These are phyloP conservation scores for Calliopsis andreniformis DNA, from an alignment of 1,140 invertebrate species.

Conservation along the genomic window DNA sequence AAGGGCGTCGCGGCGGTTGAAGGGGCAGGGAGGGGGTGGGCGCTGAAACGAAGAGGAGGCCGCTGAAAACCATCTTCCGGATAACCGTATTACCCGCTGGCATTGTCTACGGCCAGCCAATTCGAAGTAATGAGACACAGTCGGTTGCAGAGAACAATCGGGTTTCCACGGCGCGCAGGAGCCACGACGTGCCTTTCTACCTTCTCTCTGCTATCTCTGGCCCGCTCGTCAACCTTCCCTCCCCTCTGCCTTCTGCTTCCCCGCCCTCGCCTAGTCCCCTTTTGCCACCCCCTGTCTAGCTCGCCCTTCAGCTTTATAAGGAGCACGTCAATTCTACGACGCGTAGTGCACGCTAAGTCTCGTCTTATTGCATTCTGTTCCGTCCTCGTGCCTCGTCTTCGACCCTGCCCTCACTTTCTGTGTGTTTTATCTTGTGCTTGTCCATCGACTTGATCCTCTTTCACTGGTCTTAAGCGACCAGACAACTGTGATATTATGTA, in stretches of 20 bases:
- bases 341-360: constrained; percentile 61
- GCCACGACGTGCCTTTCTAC: constrained; percentile 65
- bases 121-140: constrained; percentile 80
- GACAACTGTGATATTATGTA: constrained; percentile 17
- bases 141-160: constrained; percentile 78
- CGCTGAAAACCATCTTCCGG: constrained; percentile 67
- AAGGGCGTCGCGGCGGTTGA: constrained; percentile 44
- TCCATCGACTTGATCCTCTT: not conserved
- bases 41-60: constrained; percentile 57
- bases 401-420: constrained; percentile 1
- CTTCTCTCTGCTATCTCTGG: constrained; percentile 54
- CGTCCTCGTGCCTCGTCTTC: constrained; percentile 15
- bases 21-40: not conserved
- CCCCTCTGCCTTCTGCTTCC: not conserved
- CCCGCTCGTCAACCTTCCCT: constrained; percentile 53
- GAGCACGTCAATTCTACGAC: constrained; percentile 70
- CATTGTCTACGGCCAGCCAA: constrained; percentile 79
- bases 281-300: constrained; percentile 17
- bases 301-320: constrained; percentile 64
- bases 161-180: constrained; percentile 59
- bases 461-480: not conserved
- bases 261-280: not conserved
- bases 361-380: constrained; percentile 52
- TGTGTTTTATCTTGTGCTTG: not conserved
- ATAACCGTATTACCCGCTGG: constrained; percentile 77